Evolutionary conservation across 2,888 invertebrate species (phyloP), one percentile per base, ranked within the genome.

Genomic region (Macroteleia sp.): DNA sequence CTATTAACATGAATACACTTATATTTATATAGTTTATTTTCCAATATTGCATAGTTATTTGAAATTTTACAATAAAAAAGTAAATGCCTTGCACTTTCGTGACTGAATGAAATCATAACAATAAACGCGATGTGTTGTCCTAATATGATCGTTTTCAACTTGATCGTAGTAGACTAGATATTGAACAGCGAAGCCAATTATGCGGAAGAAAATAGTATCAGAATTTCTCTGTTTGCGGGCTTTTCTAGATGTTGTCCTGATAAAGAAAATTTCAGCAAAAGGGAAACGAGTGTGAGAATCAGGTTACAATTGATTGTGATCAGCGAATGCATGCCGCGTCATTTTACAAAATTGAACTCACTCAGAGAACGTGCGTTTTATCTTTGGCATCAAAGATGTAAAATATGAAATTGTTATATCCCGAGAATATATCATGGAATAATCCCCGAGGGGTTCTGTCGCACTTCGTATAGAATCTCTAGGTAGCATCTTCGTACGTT

Each of bases 281-380:
- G 39, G 44, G 25, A 54, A 22, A 50, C 3, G 16, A 16, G 48
- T 57, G 57, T 67, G 57, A 57, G 48, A 67, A 67, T 67, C 57
- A 36, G 67, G 67, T 67, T 67, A 57, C 67, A 48, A 57, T 57
- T 57, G 67, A 54, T 48, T 48, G 44, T 41, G 57, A 57, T 67
- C 67, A 25, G 22, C 39, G 57, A 28, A 54, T 39, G 48, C 39
- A 48, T 25, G 14, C n/a, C 41, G 46, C 36, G 54, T 67, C 39
- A 48, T 67, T 67, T 67, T 56, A 48, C 14, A 22, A 67, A 67
- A 57, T 57, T 48, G 39, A 57, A 57, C 67, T 57, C 46, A 48
- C 48, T 48, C 57, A 46, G 16, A 25, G 42, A 66, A 66, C 54
- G 34, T 36, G 64, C 50, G 52, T 54, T 44, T 66, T 66, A 66